Conservation (phyloP, 2,797 vertebrate species). For the Bovichtus variegatus region DNA sequence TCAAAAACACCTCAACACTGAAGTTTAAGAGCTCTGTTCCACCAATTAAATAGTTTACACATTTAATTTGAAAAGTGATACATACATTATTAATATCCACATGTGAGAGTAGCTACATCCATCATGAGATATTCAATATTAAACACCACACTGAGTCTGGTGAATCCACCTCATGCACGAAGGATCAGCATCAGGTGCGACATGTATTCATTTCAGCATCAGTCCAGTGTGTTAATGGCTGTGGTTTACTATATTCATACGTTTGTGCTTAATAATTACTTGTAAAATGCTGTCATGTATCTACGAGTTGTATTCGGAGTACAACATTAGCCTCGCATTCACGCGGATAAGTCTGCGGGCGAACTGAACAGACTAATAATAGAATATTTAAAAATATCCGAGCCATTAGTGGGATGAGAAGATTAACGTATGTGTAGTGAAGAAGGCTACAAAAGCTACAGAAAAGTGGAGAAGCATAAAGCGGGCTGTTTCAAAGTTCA, state of each 20-base stretch:
- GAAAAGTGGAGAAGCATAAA: background rate
- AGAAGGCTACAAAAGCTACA: constrained; percentile 2
- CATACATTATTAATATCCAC: background rate
- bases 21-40: background rate
- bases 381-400: constrained; percentile 71
- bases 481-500: constrained; percentile 39
- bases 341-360: constrained; percentile 23
- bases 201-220: background rate
- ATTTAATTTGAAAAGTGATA: background rate
- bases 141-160: background rate
- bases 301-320: background rate
- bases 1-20: background rate
- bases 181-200: background rate
- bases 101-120: background rate
- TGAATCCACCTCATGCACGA: background rate
- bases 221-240: background rate
- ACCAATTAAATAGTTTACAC: background rate
- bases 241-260: background rate
- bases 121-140: background rate
- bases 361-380: constrained; percentile 63
- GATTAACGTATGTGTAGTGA: constrained; percentile 43
- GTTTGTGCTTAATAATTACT: background rate
- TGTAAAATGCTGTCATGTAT: background rate
- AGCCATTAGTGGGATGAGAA: constrained; percentile 53
- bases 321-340: constrained; percentile 10